These are phyloP conservation scores for Barnardius zonarius DNA, from an alignment of 2,113 vertebrate genomes.

Conservation along the genomic window DNA sequence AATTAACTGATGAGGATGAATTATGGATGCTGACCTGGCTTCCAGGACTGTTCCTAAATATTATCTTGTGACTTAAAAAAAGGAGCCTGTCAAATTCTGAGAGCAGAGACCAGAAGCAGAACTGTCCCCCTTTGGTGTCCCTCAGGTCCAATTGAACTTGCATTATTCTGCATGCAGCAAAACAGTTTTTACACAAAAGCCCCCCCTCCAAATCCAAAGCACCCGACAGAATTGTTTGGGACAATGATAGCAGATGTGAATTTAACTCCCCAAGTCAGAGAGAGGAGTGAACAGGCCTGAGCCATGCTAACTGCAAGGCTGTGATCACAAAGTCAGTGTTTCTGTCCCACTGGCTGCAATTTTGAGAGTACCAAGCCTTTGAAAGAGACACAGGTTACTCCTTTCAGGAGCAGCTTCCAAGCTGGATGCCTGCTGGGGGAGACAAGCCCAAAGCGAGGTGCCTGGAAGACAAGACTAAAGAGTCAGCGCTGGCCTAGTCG, in stretches of 20 bases:
- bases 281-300: neutral
- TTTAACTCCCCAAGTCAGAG: neutral
- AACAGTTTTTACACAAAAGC: neutral
- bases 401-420: neutral
- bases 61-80: neutral
- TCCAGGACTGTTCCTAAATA: neutral
- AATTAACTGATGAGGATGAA: neutral
- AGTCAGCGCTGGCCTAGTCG: neutral
- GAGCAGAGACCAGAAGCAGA: neutral
- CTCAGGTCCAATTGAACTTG: neutral
- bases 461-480: neutral
- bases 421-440: neutral
- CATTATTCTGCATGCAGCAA: neutral
- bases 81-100: neutral
- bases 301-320: neutral
- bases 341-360: neutral
- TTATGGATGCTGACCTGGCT: neutral
- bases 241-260: neutral
- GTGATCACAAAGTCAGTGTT: neutral
- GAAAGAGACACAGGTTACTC: neutral
- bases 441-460: neutral
- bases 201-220: neutral
- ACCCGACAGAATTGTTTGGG: neutral
- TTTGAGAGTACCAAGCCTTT: neutral
- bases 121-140: neutral